phyloP scores from a whole-genome alignment of 2,888 invertebrate species.

The Sinohyriopsis cumingii region DNA sequence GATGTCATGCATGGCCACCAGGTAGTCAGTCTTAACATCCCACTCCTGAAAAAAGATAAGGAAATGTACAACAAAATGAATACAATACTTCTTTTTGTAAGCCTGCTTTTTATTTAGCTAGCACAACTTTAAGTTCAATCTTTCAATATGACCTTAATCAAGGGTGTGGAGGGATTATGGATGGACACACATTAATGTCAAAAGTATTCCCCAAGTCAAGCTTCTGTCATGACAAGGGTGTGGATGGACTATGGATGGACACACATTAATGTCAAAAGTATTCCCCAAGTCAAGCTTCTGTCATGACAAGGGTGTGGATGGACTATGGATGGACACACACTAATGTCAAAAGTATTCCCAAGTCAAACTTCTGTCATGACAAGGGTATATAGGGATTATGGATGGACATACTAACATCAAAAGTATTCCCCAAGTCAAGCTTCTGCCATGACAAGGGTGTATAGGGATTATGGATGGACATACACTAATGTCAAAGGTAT shows the following conservation, averaged over 20 bases:
- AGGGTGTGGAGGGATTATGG: neutral
- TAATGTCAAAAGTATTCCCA: no score
- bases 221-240: neutral
- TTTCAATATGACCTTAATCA: neutral
- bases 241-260: neutral
- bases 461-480: neutral
- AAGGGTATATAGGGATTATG: neutral
- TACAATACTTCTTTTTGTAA: no score
- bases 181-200: no score
- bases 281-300: no score
- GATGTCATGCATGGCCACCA: conserved; percentile 57
- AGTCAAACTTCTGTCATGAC: no score
- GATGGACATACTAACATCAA: no score
- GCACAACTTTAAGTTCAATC: neutral
- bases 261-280: no score
- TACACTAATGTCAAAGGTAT: no score
- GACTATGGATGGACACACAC: no score
- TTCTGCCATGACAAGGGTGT: neutral
- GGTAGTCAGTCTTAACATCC: conserved; percentile 58
- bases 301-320: neutral
- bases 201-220: no score
- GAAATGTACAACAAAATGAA: neutral
- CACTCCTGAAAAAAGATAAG: conserved; percentile 50
- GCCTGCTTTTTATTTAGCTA: no score
- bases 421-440: no score